Evolutionary conservation across 2,113 vertebrate genomes (phyloP), one percentile per base, ranked within the genome.

Genomic region (Sterrhoptilus dennistouni): DNA sequence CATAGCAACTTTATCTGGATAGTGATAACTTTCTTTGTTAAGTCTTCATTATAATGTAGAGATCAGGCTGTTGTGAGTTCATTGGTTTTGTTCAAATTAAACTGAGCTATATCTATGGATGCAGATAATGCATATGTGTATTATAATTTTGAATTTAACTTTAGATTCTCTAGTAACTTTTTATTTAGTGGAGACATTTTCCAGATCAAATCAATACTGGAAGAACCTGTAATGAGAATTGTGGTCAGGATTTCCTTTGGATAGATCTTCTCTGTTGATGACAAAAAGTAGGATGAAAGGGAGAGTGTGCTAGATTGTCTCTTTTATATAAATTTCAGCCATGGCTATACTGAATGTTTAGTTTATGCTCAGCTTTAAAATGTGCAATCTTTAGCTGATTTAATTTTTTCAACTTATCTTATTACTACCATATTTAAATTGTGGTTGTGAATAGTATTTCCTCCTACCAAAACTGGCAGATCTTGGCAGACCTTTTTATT

Each of bases 21-120:
- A 78, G 56, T 61, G 63, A 87, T 93, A 83, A 33, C 25, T 69
- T 75, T 47, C 19, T 47, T 47, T 83, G 63, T 52, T 87, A 60
- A 53, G 23, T 90, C 45, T 92, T 83, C 36, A 53, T 40, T 85
- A 7, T 69, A 57, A 54, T 8, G 20, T 12, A 66, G 11, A 79
- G 15, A n/a, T 77, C 9, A 49, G 40, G 4, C 4, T 36, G 17
- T 69, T n/a, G 12, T 6, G 2, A 5, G 3, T 8, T 52, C 2
- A 57, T 42, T 61, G 16, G 14, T 49, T 59, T 44, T 69, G 7
- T 35, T 83, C n/a, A 71, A 60, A 49, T 64, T 70, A 70, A 70
- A 70, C 11, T 65, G 52, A 94, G 38, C 24, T 25, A 22, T 63
- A 44, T 20, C 38, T 50, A 3, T 83, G 35, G 23, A 35, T 60